Evolutionary conservation across 1,140 invertebrate genomes (phyloP).

Genomic region (Dendrolimus kikuchii): DNA sequence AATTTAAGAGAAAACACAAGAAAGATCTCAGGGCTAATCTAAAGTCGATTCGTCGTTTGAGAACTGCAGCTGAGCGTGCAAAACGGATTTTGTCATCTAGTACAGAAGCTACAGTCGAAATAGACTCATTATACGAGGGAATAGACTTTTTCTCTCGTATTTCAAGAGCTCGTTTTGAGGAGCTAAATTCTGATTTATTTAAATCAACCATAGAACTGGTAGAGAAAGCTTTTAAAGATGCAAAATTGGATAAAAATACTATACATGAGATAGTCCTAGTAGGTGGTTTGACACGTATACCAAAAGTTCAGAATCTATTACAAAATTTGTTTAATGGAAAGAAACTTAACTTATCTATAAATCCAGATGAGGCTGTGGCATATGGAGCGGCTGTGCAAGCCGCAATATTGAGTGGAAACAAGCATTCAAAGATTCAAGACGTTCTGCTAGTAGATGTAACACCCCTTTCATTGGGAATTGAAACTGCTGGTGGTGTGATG

Average conservation of each 20-base stretch:
- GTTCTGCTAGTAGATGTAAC: constrained; percentile 72
- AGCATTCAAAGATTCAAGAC: constrained; percentile 74
- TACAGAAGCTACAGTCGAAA: constrained; percentile 69
- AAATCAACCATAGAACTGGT: constrained; percentile 68
- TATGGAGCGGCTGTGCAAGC: constrained; percentile 70
- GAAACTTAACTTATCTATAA: constrained; percentile 69
- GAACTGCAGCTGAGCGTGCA: constrained; percentile 74
- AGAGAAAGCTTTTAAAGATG: constrained; percentile 77
- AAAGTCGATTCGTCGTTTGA: constrained; percentile 73
- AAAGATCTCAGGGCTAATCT: constrained; percentile 30
- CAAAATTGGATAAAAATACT: constrained; percentile 77
- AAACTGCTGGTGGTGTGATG: constrained; percentile 76
- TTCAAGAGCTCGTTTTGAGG: constrained; percentile 69
- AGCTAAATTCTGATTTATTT: constrained; percentile 69
- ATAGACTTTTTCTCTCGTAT: constrained; percentile 69
- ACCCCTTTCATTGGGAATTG: constrained; percentile 74
- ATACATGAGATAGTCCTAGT: constrained; percentile 83
- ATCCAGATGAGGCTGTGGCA: constrained; percentile 70
- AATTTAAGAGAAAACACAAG: no score
- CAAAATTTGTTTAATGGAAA: constrained; percentile 68
- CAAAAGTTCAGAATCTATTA: constrained; percentile 70
- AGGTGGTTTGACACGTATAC: constrained; percentile 79
- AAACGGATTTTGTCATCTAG: constrained; percentile 70
- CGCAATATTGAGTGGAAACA: constrained; percentile 59
- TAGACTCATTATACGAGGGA: constrained; percentile 64